Base-by-base conservation (phyloP, 30 jellyfish, hydroid and myxozoan species). In the Nemopilema nomurai region DNA sequence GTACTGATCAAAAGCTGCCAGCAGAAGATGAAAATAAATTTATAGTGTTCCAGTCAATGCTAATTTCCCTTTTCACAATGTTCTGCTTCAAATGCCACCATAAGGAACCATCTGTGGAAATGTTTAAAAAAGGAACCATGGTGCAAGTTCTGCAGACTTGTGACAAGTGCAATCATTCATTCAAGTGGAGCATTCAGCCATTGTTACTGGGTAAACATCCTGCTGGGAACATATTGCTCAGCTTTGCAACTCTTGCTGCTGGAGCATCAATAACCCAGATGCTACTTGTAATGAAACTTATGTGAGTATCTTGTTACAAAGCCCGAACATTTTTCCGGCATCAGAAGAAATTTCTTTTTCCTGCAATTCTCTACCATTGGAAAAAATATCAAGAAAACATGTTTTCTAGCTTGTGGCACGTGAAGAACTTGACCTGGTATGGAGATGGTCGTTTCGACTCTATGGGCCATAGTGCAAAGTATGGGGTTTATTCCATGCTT, bases 381-480 rank as follows among this genome's bases (percentile, higher is more conserved):
- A 1, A 17, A 22, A 51, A 26, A 19, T 77, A 77, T 41, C 26
- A 31, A 18, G 62, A 23, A 24, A 32, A 57, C n/a, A 25, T 77
- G 51, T 23, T 77, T 49, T 22, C 31, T 22, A 16, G 22, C 62
- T 49, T 77, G 27, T 16, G 41, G 78, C 31, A 53, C 25, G 17
- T 26, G 30, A 28, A 62, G 24, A 57, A 77, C 53, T 77, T 57
- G 78, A 23, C 27, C 57, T 80, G 90, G 90, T 20, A 84, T 80
- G 82, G 90, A 7, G 90, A 80, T 67, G 82, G 90, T 0, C 53
- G 90, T 18, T 80, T 80, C 64, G 90, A 80, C 49, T 64, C 90
- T 18, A 67, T 77, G 87, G 87, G 87, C 32, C 87, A 77, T 76
- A 25, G 52, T 49, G 57, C 87, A 13, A 76, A 76, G 57, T 76